Conservation (phyloP, 37 sponge, comb jelly and placozoan genomes). For the Ephydatia muelleri region DNA sequence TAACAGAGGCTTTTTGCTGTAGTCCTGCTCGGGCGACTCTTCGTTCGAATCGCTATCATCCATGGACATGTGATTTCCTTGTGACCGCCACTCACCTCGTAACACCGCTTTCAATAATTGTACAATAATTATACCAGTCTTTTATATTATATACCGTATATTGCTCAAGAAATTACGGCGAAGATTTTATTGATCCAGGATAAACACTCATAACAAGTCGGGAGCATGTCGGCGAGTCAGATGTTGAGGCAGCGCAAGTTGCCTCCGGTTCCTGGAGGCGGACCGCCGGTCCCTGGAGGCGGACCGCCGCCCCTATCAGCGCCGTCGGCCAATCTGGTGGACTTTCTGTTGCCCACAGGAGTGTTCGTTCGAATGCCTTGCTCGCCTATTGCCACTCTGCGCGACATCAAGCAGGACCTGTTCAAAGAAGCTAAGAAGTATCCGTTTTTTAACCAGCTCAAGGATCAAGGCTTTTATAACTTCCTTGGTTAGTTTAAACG, state of each 20-base stretch:
- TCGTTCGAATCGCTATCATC: background rate
- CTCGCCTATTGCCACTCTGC: conserved; percentile 28
- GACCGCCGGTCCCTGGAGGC: conserved; percentile 6
- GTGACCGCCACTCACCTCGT: too few species aligned
- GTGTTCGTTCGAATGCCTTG: conserved; percentile 53
- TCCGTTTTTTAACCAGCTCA: conserved; percentile 76
- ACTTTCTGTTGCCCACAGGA: conserved; percentile 85
- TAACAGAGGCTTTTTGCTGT: background rate
- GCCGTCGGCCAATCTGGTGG: conserved; percentile 5
- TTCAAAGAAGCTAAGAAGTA: conserved; percentile 74
- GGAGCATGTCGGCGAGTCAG: conserved; percentile 1
- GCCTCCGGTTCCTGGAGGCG: conserved; percentile 5
- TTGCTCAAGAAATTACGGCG: too few species aligned
- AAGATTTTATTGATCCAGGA: too few species aligned
- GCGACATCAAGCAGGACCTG: conserved; percentile 55
- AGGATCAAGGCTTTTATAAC: conserved; percentile 77
- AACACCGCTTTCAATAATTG: too few species aligned
- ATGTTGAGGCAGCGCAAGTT: conserved; percentile 15
- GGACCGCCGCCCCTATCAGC: background rate
- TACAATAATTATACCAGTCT: too few species aligned
- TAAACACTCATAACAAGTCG: background rate
- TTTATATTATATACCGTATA: too few species aligned
- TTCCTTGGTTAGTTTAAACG: conserved; percentile 48
- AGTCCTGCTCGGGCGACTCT: background rate
- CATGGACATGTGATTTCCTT: too few species aligned